These are phyloP conservation scores for Choristoneura rosaceana DNA, from an alignment of 2,888 invertebrate species.

Conservation along the genomic window DNA sequence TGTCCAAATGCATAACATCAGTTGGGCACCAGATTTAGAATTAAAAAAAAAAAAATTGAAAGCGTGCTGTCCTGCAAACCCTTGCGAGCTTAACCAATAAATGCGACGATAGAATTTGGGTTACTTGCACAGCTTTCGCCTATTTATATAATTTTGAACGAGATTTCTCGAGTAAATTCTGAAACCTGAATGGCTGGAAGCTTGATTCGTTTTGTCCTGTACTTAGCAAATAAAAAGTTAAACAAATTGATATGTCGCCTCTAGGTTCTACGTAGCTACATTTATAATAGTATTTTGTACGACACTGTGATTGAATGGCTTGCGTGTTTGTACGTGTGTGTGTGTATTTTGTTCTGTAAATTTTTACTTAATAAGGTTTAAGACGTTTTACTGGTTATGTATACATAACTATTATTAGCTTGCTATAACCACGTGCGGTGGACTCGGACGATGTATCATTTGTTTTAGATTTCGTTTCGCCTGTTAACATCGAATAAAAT, in stretches of 20 bases:
- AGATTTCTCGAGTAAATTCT: neutral
- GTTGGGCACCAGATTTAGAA: neutral
- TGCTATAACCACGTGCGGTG: slow-evolving; percentile 14
- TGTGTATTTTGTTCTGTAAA: slow-evolving; percentile 57
- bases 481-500: slow-evolving; percentile 8
- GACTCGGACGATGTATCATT: slow-evolving; percentile 8
- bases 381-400: slow-evolving; percentile 43
- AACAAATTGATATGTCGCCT: slow-evolving; percentile 17
- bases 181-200: neutral
- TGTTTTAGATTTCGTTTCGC: slow-evolving; percentile 5
- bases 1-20: neutral
- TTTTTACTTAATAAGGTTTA: slow-evolving; percentile 72
- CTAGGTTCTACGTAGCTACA: slow-evolving; percentile 31
- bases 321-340: slow-evolving; percentile 43
- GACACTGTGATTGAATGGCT: slow-evolving; percentile 55
- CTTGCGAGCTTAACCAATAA: neutral
- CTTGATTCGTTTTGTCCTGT: neutral
- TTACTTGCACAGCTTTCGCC: neutral
- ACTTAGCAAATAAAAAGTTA: slow-evolving; percentile 4
- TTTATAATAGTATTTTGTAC: slow-evolving; percentile 40
- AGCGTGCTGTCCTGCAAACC: slow-evolving; percentile 1
- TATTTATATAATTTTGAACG: slow-evolving; percentile 5
- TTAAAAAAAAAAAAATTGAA: neutral
- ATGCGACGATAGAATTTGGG: slow-evolving; percentile 12
- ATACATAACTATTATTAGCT: slow-evolving; percentile 27